A percentile compares a stretch with the other conserved stretches of the same genome.
Conservation (phyloP, 2,888 invertebrate species). For the Cinara cedri region DNA sequence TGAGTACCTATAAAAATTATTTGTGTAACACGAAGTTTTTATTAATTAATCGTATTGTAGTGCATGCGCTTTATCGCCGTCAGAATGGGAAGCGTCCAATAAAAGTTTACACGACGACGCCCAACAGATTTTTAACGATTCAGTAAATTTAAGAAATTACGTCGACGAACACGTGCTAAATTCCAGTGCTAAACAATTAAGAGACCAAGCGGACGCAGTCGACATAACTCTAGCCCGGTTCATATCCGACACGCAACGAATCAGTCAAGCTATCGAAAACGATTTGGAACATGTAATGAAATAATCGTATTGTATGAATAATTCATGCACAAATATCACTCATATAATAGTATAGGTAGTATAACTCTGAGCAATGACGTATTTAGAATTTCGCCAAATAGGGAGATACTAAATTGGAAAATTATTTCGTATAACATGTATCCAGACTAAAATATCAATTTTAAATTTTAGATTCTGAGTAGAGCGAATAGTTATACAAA, state of each 20-base stretch:
- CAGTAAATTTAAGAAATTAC: neutral
- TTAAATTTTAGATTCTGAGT: too few relatives aligned
- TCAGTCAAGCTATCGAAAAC: slow-evolving; percentile 67
- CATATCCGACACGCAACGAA: slow-evolving; percentile 75
- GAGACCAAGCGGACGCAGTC: slow-evolving; percentile 77
- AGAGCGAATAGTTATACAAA: too few relatives aligned
- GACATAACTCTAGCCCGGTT: slow-evolving; percentile 78
- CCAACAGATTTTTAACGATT: neutral
- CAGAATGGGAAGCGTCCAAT: slow-evolving; percentile 38
- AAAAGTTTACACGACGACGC: slow-evolving; percentile 14
- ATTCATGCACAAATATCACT: too few relatives aligned
- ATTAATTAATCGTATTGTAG: neutral
- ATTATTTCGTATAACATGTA: too few relatives aligned
- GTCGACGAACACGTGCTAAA: slow-evolving; percentile 12
- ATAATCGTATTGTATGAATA: neutral
- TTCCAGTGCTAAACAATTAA: slow-evolving; percentile 15
- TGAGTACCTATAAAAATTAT: too few relatives aligned
- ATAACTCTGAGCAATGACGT: too few relatives aligned
- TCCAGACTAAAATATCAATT: too few relatives aligned
- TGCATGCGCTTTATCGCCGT: neutral
- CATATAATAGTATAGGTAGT: too few relatives aligned
- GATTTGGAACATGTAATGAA: slow-evolving; percentile 69
- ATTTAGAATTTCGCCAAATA: too few relatives aligned
- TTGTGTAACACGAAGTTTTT: neutral
- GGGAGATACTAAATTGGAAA: too few relatives aligned